Percentiles rank a stretch among this genome's conserved stretches.
Evolutionary conservation across 2,888 invertebrate species (phyloP).

Genomic region (Galeopsomyia nigrocyanea): DNA sequence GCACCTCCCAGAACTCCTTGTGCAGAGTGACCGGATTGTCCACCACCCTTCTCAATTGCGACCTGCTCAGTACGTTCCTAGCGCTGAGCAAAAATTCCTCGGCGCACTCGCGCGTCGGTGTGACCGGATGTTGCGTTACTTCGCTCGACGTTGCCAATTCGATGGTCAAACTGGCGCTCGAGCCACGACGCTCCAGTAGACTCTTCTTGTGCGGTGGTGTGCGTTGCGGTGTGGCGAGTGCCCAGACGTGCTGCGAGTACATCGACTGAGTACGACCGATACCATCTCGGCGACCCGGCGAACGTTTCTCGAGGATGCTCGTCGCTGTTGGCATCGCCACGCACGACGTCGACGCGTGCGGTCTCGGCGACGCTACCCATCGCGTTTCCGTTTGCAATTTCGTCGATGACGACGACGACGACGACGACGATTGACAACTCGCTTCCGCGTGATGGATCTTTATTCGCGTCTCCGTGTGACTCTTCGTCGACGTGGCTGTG

Average conservation of each 20-base stretch:
- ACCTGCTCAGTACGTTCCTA: slow-evolving; percentile 71
- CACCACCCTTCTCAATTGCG: slow-evolving; percentile 70
- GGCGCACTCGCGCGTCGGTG: slow-evolving; percentile 73
- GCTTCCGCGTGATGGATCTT: no score
- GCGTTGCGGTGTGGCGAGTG: slow-evolving; percentile 36
- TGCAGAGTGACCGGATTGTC: slow-evolving; percentile 74
- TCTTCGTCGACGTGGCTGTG: no score
- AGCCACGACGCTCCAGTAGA: slow-evolving; percentile 86
- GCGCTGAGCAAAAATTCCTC: slow-evolving; percentile 73
- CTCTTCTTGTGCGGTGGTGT: slow-evolving; percentile 65
- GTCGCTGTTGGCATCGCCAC: background rate
- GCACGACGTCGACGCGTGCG: slow-evolving; percentile 37
- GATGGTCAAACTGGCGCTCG: slow-evolving; percentile 90
- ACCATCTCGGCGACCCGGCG: slow-evolving; percentile 31
- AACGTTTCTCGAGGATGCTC: slow-evolving; percentile 9
- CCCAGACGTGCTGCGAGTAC: slow-evolving; percentile 41
- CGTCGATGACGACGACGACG: no score
- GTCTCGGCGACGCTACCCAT: slow-evolving; percentile 33
- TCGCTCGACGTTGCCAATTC: slow-evolving; percentile 73
- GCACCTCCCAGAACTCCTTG: slow-evolving; percentile 95
- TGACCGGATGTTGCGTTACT: slow-evolving; percentile 68
- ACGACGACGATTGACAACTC: no score
- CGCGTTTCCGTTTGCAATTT: slow-evolving; percentile 38
- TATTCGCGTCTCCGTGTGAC: no score
- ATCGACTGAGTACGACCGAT: slow-evolving; percentile 44